Conservation (phyloP, 2,888 invertebrate species). For the Elmis aenea region DNA sequence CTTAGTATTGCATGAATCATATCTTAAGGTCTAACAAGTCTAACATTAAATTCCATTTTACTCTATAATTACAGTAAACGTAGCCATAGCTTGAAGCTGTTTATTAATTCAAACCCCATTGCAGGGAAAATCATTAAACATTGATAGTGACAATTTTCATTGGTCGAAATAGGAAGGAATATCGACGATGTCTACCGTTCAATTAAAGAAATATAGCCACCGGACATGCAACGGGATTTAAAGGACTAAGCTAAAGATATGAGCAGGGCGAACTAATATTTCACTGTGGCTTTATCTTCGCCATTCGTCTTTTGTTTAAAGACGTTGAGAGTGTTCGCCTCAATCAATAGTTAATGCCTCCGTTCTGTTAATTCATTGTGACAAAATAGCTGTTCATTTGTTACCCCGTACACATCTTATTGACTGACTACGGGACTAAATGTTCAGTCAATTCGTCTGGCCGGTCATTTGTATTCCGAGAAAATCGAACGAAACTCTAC, state of each 20-base stretch:
- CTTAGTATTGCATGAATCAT: too few species aligned
- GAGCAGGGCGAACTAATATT: too few species aligned
- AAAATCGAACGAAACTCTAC: slow-evolving; percentile 14
- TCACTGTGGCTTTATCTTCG: too few species aligned
- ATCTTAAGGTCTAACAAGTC: too few species aligned
- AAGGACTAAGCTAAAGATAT: slow-evolving; percentile 6
- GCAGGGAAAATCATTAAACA: slow-evolving; percentile 10
- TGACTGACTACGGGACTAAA: too few species aligned
- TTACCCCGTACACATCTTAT: slow-evolving; percentile 11
- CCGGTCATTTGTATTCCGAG: slow-evolving; percentile 18
- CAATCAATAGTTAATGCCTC: too few species aligned
- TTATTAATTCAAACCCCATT: slow-evolving; percentile 15
- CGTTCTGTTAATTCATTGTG: too few species aligned
- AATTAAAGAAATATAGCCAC: slow-evolving; percentile 14
- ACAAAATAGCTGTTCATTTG: too few species aligned
- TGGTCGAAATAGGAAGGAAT: slow-evolving; percentile 13
- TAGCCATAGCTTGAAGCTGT: slow-evolving; percentile 2
- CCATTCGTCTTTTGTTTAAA: too few species aligned
- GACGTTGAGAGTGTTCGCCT: too few species aligned
- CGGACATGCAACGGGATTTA: slow-evolving; percentile 16
- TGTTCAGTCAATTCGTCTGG: slow-evolving; percentile 16
- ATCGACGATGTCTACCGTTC: slow-evolving; percentile 11
- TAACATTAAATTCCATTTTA: too few species aligned
- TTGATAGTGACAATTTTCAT: slow-evolving; percentile 16
- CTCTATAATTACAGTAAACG: slow-evolving; percentile 10